Evolutionary conservation across 2,797 vertebrate species (phyloP).

Genomic region (Borostomias antarcticus): DNA sequence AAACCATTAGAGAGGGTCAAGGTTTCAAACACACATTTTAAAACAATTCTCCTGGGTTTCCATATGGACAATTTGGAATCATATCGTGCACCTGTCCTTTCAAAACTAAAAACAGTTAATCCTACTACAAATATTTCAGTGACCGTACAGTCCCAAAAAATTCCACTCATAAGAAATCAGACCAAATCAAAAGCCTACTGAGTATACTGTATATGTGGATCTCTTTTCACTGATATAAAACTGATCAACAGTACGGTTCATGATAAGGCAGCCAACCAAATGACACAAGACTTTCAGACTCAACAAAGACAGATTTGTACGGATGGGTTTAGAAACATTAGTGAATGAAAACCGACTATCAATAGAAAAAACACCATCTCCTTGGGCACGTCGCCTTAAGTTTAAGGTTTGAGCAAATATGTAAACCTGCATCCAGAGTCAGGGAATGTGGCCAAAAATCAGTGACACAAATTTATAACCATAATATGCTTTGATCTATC

Average conservation of each 20-base stretch:
- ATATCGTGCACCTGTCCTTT: conserved; percentile 47
- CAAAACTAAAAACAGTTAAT: conserved; percentile 37
- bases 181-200: conserved; percentile 33
- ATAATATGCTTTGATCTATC: conserved; percentile 33
- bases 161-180: conserved; percentile 32
- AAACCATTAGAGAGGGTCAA: conserved; percentile 24
- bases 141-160: conserved; percentile 47
- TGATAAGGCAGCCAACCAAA: conserved; percentile 72
- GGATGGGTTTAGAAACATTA: conserved; percentile 32
- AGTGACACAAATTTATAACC: conserved; percentile 17
- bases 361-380: conserved; percentile 36
- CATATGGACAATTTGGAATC: conserved; percentile 35
- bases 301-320: conserved; percentile 43
- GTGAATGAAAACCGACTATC: conserved; percentile 13
- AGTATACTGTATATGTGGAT: conserved; percentile 46
- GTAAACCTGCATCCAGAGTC: conserved; percentile 31
- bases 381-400: neutral
- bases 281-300: conserved; percentile 45
- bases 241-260: conserved; percentile 57
- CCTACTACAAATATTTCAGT: conserved; percentile 39
- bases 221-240: conserved; percentile 41
- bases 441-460: conserved; percentile 40
- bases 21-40: conserved; percentile 48
- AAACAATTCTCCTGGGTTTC: conserved; percentile 39
- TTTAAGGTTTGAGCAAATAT: conserved; percentile 19